Base-by-base conservation (phyloP, 1,140 invertebrate species). In the Lanistes nyassanus region DNA sequence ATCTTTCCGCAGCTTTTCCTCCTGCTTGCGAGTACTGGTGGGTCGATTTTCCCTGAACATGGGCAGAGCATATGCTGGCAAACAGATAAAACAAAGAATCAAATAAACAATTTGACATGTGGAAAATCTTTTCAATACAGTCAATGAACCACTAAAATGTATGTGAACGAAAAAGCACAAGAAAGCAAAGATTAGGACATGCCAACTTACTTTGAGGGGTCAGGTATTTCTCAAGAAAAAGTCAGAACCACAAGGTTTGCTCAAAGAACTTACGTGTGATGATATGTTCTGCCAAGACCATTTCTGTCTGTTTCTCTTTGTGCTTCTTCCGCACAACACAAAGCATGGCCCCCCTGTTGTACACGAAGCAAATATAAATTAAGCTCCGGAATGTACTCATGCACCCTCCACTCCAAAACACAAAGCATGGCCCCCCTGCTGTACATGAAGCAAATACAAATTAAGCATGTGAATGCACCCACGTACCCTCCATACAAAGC, bases 21-120 rank as follows among this genome's bases (percentile, higher is more conserved):
- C 94, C 86, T 95, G 93, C 87, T 97, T 97, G 77, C 94, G 92
- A 39, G 94, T 94, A 4, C 97, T 97, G 79, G 95, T 94, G 21
- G 96, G 92, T 83, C 96, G 93, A 80, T 98, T 95, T 89, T 98
- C 95, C 74, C 96, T 92, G 89, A 99, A 99, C 88, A 99, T 90
- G 0, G 98, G 98, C 71, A 99, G 89, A 0, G 98, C 96, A 87
- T 99, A 97, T 0, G 98, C 90, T 91, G 85, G 69, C 89, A 86
- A 69, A 47, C 0, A 16, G 42, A 6, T 9, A 47, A 47, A 47
- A 16, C 42, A 47, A 42, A 42, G 19, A 47, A 13, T 9, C 42
- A 47, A 9, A 42, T 9, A 47, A 47, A 47, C 5, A 13, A 47
- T 16, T 16, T 47, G 19, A 47, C 9, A 1, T 16, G 5, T 2